phyloP scores from a whole-genome alignment of 2,797 vertebrate genomes.

The Cryptoblepharus egeriae region DNA sequence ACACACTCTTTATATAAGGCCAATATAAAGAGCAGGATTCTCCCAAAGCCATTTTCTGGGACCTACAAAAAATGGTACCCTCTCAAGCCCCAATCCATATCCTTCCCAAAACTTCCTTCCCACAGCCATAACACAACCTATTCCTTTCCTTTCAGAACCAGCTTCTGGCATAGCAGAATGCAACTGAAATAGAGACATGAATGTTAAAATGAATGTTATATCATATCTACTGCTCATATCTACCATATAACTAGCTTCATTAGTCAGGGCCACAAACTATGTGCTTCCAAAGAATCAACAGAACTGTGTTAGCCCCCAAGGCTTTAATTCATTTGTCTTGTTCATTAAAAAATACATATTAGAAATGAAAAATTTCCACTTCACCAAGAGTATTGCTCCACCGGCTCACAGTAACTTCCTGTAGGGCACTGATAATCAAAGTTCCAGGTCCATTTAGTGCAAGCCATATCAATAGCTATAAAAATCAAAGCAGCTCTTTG shows the following conservation, averaged over 20 bases:
- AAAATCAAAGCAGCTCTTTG: constrained; percentile 62
- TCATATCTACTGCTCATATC: background rate
- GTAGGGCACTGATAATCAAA: constrained; percentile 57
- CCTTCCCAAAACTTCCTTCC: background rate
- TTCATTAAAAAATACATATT: background rate
- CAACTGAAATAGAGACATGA: background rate
- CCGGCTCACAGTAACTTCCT: constrained; percentile 57
- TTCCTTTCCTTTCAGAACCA: background rate
- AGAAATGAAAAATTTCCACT: constrained; percentile 40
- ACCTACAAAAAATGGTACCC: too few relatives aligned
- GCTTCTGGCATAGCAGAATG: background rate
- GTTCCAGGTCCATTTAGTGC: constrained; percentile 58
- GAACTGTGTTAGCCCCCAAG: constrained; percentile 51
- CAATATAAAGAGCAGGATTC: too few relatives aligned
- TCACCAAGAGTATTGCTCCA: constrained; percentile 48
- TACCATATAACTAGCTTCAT: background rate
- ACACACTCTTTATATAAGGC: too few relatives aligned
- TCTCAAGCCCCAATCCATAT: too few relatives aligned
- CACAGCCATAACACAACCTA: background rate
- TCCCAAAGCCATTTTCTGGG: too few relatives aligned
- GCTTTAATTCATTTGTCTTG: constrained; percentile 39
- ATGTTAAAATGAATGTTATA: background rate
- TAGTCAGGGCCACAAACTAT: background rate
- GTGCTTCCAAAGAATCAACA: constrained; percentile 51
- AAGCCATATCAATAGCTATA: constrained; percentile 60